Percentiles rank a stretch among this genome's conserved stretches.
Conservation (phyloP, 2,888 invertebrate species). For the Zhengitettix transpicula region DNA sequence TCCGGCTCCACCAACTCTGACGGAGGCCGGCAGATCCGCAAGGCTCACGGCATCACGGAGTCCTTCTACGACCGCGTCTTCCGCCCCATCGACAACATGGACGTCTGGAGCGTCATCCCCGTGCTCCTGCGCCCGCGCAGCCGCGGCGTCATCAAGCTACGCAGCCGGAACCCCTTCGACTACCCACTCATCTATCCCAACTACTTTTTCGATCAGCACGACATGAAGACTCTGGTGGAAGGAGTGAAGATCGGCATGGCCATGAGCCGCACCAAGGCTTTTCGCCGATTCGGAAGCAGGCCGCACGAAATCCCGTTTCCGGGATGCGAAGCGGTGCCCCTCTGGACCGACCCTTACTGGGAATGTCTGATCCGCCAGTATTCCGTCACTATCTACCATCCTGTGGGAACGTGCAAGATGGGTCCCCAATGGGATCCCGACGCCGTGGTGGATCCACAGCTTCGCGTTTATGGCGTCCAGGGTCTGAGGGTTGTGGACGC, state of each 20-base stretch:
- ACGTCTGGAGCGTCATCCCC: slow-evolving; percentile 71
- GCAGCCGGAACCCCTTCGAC: slow-evolving; percentile 69
- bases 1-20: slow-evolving; percentile 78
- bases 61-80: slow-evolving; percentile 59
- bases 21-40: slow-evolving; percentile 63
- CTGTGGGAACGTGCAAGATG: slow-evolving; percentile 78
- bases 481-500: slow-evolving; percentile 70
- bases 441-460: slow-evolving; percentile 61
- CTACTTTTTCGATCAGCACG: slow-evolving; percentile 66
- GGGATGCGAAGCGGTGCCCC: slow-evolving; percentile 48
- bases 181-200: slow-evolving; percentile 85
- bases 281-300: slow-evolving; percentile 42
- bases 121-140: slow-evolving; percentile 73
- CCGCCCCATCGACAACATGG: slow-evolving; percentile 54
- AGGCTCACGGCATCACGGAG: slow-evolving; percentile 56
- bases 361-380: slow-evolving; percentile 76
- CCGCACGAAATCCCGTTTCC: slow-evolving; percentile 58
- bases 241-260: slow-evolving; percentile 73
- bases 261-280: slow-evolving; percentile 57
- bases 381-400: slow-evolving; percentile 72
- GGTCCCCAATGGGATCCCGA: slow-evolving; percentile 71
- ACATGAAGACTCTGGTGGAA: slow-evolving; percentile 63
- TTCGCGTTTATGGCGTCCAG: slow-evolving; percentile 53
- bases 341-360: slow-evolving; percentile 63
- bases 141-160: slow-evolving; percentile 61